phyloP scores from a whole-genome alignment of 2,888 invertebrate genomes.

The Sceliomorpha sp. region DNA sequence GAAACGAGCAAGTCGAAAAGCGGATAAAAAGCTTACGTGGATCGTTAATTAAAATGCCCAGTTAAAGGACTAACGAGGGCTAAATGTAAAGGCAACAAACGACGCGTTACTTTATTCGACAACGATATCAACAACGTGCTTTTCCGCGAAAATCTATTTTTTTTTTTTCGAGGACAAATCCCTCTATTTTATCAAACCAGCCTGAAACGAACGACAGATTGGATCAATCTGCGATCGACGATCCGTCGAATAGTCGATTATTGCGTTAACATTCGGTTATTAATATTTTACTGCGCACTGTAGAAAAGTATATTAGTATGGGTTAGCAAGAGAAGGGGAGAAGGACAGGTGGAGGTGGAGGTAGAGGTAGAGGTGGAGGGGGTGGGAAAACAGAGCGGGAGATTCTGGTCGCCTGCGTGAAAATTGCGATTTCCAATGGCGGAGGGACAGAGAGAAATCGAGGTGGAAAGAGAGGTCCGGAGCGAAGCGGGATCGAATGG shows the following conservation, averaged over 20 bases:
- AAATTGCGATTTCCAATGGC: slow-evolving; percentile 9
- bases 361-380: neutral
- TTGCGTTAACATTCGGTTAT: slow-evolving; percentile 48
- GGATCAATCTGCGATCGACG: slow-evolving; percentile 32
- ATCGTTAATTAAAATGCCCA: too few relatives aligned
- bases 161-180: too few relatives aligned
- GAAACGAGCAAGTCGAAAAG: too few relatives aligned
- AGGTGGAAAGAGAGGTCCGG: slow-evolving; percentile 5
- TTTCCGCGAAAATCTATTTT: too few relatives aligned
- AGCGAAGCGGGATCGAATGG: slow-evolving; percentile 40
- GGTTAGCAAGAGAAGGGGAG: neutral
- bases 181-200: too few relatives aligned
- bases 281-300: slow-evolving; percentile 31
- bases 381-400: neutral
- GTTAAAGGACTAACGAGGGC: too few relatives aligned
- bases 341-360: neutral
- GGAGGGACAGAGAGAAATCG: neutral
- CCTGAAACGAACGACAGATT: too few relatives aligned
- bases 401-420: slow-evolving; percentile 10
- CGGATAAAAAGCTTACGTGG: too few relatives aligned
- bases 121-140: too few relatives aligned
- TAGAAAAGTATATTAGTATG: slow-evolving; percentile 15
- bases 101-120: too few relatives aligned
- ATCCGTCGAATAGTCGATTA: slow-evolving; percentile 39
- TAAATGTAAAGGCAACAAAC: too few relatives aligned